These are phyloP conservation scores for Scaptomyza montana DNA, from an alignment of 1,140 invertebrate genomes.

Conservation along the genomic window DNA sequence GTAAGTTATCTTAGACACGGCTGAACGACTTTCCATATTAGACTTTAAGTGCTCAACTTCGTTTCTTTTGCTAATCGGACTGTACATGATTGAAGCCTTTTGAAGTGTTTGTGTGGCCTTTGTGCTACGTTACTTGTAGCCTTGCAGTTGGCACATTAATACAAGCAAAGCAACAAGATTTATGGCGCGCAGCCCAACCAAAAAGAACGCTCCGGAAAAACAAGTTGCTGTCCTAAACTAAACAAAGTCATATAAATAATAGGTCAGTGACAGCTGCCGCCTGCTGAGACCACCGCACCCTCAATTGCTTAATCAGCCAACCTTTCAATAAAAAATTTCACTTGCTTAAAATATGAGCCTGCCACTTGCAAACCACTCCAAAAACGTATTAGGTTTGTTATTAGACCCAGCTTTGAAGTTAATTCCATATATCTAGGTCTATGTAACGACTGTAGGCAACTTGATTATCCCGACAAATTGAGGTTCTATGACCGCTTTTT, in stretches of 20 bases:
- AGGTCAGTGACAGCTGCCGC: conserved; percentile 61
- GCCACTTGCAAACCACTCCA: not conserved
- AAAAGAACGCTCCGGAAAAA: conserved; percentile 1
- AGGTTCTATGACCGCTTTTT: conserved; percentile 32
- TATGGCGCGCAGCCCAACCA: conserved; percentile 29
- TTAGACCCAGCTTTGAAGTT: not conserved
- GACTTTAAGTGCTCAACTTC: conserved; percentile 14
- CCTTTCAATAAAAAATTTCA: conserved; percentile 77
- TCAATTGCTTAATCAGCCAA: conserved; percentile 48
- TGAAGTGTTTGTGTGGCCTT: conserved; percentile 10
- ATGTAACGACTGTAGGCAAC: conserved; percentile 36
- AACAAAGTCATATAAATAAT: conserved; percentile 54
- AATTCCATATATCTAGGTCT: not conserved
- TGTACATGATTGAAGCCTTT: conserved; percentile 46
- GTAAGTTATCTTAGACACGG: conserved; percentile 29
- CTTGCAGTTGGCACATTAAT: conserved; percentile 51
- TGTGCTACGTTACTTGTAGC: conserved; percentile 11
- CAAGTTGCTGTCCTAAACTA: conserved; percentile 36
- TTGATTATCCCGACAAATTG: conserved; percentile 71
- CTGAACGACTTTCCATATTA: conserved; percentile 17
- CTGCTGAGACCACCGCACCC: not conserved
- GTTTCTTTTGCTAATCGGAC: not conserved
- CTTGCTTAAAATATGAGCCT: conserved; percentile 61
- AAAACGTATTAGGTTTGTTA: conserved; percentile 40
- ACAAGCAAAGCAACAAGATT: conserved; percentile 32